Conservation (phyloP, 2,113 vertebrate species). For the Pygoscelis adeliae region DNA sequence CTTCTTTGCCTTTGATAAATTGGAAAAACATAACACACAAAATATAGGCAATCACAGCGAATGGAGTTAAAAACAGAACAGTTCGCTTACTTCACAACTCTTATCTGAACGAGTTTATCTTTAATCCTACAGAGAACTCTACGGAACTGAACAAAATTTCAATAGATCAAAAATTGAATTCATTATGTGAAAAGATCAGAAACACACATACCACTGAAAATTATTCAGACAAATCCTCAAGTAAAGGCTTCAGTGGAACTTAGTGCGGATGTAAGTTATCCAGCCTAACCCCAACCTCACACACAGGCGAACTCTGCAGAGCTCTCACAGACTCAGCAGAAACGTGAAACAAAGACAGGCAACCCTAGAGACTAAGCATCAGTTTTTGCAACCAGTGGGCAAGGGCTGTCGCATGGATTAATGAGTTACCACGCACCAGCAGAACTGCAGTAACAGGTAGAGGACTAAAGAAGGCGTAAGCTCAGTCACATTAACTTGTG, state of each 20-base stretch:
- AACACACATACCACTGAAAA: neutral
- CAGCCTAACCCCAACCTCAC: neutral
- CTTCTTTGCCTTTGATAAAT: neutral
- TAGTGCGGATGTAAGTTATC: neutral
- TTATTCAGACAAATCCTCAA: neutral
- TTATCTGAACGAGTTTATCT: neutral
- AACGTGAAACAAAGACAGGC: neutral
- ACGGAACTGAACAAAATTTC: neutral
- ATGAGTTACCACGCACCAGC: rapidly evolving
- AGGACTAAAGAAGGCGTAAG: neutral
- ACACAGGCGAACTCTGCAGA: rapidly evolving
- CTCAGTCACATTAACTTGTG: neutral
- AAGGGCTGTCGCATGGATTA: rapidly evolving
- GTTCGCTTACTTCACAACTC: rapidly evolving
- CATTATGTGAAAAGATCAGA: neutral
- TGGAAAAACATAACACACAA: neutral
- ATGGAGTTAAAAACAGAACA: neutral
- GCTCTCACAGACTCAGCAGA: neutral
- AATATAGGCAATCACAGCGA: neutral
- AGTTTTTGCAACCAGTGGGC: neutral
- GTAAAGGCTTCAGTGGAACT: neutral
- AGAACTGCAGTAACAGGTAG: neutral
- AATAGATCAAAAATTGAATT: neutral
- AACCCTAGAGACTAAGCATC: neutral
- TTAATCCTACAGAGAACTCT: neutral